These are phyloP conservation scores for Vireo altiloquus DNA, from an alignment of 2,113 vertebrate genomes.

Conservation along the genomic window DNA sequence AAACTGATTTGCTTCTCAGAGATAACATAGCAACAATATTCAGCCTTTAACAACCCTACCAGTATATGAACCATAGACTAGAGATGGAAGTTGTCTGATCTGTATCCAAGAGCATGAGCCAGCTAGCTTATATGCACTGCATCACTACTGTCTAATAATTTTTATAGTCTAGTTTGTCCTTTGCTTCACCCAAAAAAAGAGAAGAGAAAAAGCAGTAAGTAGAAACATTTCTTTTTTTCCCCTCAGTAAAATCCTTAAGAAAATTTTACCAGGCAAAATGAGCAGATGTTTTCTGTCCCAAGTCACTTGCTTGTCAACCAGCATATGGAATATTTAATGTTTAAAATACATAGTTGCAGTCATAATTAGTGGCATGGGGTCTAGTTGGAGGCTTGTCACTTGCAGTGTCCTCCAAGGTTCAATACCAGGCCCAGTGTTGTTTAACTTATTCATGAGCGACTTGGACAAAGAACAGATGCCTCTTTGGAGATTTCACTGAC, in stretches of 20 bases:
- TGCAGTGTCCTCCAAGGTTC: neutral
- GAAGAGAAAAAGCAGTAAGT: neutral
- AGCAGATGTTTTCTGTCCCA: neutral
- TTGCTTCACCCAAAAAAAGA: neutral
- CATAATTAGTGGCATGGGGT: neutral
- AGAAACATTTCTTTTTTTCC: neutral
- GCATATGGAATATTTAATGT: neutral
- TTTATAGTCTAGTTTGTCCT: neutral
- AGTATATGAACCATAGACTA: neutral
- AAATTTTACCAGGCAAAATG: neutral
- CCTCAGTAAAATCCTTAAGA: neutral
- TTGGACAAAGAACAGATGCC: neutral
- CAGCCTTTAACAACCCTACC: neutral
- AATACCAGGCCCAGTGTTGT: neutral
- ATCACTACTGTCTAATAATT: neutral
- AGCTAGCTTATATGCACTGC: neutral
- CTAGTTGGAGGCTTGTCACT: neutral
- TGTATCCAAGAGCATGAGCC: neutral
- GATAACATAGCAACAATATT: neutral
- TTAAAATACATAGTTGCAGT: neutral
- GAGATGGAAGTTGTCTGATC: neutral
- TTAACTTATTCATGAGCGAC: neutral
- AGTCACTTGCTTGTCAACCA: neutral
- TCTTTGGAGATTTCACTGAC: neutral
- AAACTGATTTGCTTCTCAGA: neutral